Base-by-base conservation (phyloP, 2,113 vertebrate species). In the Holacanthus passer region DNA sequence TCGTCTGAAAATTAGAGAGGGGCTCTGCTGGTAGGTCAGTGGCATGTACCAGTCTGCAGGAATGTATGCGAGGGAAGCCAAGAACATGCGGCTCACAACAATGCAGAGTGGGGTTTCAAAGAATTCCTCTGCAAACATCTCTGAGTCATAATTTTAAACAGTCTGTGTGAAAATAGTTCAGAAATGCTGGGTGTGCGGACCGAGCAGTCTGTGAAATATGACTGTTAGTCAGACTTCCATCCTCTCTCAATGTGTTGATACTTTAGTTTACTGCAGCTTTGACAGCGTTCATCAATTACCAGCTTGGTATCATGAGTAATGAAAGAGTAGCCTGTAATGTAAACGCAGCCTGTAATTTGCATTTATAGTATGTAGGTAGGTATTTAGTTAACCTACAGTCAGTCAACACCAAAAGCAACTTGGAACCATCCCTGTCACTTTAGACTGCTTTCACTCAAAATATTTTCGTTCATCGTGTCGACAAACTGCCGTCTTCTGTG, bases 81-180 rank as follows among this genome's bases (percentile, higher is more conserved):
- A 19, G 78, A 84, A 82, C 84, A 86, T 60, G 73, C 47, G 66
- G 77, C 58, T 73, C 60, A 27, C 68, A 77, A 55, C 73, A 58
- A 56, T 73, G 43, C 78, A 70, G 50, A 70, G 37, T 58, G 8
- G 20, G 74, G 74, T 73, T 82, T 82, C 5, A 50, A 72, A 53
- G 70, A 75, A 83, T 69, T 59, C 83, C 66, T 9, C 72, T 55
- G 50, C 69, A 74, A 86, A 72, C 76, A 77, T 77, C 59, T 73
- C 62, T 47, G 20, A 76, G 64, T 73, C 37, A 32, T 69, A 68
- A 60, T 52, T 84, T 86, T 24, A 68, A 73, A 45, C 22, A 22
- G 69, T 45, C 45, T 58, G 73, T 78, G 77, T 81, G 81, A 73
- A 84, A 81, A 83, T 70, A 89, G 77, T 56, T 71, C 7, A 52